Evolutionary conservation across 2,797 vertebrate species (phyloP).

Genomic region (Lophotriccus pileatus): DNA sequence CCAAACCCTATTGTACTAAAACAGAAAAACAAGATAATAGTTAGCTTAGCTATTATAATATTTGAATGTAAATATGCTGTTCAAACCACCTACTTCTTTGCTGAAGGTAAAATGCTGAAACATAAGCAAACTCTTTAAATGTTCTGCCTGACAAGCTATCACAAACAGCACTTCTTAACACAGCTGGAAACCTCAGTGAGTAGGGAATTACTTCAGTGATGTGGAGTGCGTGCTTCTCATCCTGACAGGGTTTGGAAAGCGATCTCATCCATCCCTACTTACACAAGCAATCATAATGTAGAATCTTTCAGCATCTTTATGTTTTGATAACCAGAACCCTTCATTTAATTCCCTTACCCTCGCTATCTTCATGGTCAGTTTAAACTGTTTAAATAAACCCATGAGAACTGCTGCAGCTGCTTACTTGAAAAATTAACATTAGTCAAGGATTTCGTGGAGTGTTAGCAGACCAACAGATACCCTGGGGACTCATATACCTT

Average conservation of each 20-base stretch:
- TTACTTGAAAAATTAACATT: not conserved
- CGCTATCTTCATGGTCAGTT: not conserved
- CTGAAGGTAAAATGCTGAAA: not conserved
- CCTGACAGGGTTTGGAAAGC: not conserved
- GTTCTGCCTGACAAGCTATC: not conserved
- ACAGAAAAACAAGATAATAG: not conserved
- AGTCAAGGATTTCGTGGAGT: not conserved
- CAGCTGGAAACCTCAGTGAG: not conserved
- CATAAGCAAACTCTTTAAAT: not conserved
- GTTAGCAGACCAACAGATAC: not conserved
- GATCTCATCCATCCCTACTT: not conserved
- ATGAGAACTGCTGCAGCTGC: not conserved
- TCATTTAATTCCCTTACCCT: not conserved
- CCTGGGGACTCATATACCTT: not conserved
- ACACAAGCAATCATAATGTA: not conserved
- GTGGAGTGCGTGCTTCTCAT: not conserved
- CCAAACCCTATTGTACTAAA: slow-evolving; percentile 97
- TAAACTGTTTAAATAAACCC: not conserved
- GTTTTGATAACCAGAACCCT: not conserved
- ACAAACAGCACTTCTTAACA: not conserved
- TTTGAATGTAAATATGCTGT: not conserved
- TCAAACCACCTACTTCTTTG: not conserved
- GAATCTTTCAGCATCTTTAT: not conserved
- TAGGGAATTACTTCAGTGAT: not conserved
- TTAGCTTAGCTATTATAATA: not conserved